Base-by-base conservation (phyloP, 1,140 invertebrate species). In the Hyles vespertilio region DNA sequence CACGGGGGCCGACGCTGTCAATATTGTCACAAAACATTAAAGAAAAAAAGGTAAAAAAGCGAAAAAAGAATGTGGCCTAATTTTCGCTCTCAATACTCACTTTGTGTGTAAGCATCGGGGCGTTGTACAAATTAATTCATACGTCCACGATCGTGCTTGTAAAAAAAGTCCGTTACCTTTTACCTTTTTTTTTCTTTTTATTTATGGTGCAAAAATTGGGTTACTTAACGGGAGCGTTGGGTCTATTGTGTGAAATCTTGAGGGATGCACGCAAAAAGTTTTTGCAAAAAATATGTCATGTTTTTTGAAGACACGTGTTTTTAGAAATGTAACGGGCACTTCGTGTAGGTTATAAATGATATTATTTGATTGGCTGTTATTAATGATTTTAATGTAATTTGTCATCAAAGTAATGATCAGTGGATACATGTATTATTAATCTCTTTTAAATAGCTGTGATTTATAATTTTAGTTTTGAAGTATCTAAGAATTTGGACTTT, bases 141-240 rank as follows among this genome's bases (percentile, higher is more conserved):
- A 84, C 65, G 69, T 80, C 57, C 40, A 65, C 59, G 61, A 44
- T 68, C 59, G 45, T 57, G 55, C 57, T 74, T 62, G 61, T 58
- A 57, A 12, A 57, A 62, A 81, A 83, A 79, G 75, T 76, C 80
- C 83, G 80, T 81, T 84, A 78, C 55, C 74, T 82, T 79, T 81
- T 81, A 66, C 65, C 36, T 51, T 77, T 86, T 87, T 84, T 79
- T 76, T 69, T 69, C 46, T 63, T 76, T 72, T 81, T 86, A 88
- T 88, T 86, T 86, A 86, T 80, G 81, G 85, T 80, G 83, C 70
- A 85, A 84, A 84, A 86, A 88, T 88, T 88, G 79, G 85, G 83
- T 88, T 86, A 85, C 85, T 88, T 88, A 88, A 83, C 83, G 83
- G 85, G 71, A 86, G 81, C 81, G 58, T 48, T 53, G 67, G 59